Evolutionary conservation across 2,888 invertebrate genomes (phyloP).

Genomic region (Mimas tiliae): DNA sequence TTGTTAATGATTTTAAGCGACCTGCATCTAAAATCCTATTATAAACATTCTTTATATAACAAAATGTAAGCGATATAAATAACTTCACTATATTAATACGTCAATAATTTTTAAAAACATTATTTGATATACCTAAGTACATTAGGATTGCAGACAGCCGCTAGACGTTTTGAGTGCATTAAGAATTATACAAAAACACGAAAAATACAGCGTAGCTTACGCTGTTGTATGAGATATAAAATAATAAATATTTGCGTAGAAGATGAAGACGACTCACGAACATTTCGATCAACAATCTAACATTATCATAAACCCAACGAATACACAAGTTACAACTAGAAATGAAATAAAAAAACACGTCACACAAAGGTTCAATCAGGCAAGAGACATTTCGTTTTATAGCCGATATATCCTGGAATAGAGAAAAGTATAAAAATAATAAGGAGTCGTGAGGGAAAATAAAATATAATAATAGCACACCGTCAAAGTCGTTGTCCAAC

Average conservation of each 20-base stretch:
- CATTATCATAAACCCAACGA: slow-evolving; percentile 17
- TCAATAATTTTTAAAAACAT: too few species aligned
- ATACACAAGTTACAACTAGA: slow-evolving; percentile 28
- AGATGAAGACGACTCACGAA: not conserved
- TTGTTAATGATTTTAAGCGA: too few species aligned
- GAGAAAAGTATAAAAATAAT: slow-evolving; percentile 80
- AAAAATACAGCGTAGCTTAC: not conserved
- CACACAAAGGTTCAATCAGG: slow-evolving; percentile 72
- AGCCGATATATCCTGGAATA: slow-evolving; percentile 74
- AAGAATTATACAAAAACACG: too few species aligned
- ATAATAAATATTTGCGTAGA: not conserved
- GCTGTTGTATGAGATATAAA: not conserved
- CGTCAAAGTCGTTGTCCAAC: slow-evolving; percentile 66
- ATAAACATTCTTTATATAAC: too few species aligned
- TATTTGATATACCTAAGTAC: too few species aligned
- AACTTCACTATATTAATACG: too few species aligned
- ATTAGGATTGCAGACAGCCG: too few species aligned
- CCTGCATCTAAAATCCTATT: too few species aligned
- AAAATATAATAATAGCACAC: slow-evolving; percentile 74
- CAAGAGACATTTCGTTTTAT: slow-evolving; percentile 75
- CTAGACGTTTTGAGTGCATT: too few species aligned
- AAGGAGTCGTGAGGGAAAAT: slow-evolving; percentile 72
- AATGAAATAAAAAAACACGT: slow-evolving; percentile 59
- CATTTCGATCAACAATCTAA: slow-evolving; percentile 16
- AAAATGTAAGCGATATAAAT: too few species aligned